Base-by-base conservation (phyloP, 2,888 invertebrate species). In the Athalia circularis region DNA sequence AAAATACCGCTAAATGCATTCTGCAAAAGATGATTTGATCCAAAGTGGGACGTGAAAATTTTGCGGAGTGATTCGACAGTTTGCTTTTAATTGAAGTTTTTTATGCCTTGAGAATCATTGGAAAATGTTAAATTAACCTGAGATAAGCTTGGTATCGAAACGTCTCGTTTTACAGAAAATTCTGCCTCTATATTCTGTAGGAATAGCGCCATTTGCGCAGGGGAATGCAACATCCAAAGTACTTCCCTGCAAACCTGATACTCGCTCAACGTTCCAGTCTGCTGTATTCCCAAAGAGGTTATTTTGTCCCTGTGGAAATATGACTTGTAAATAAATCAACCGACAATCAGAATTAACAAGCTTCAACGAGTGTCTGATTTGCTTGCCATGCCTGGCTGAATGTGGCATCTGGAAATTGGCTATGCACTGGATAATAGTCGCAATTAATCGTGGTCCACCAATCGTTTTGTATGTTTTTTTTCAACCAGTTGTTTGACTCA, bases 381-480 rank as follows among this genome's bases (percentile, higher is more conserved):
- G 83, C 61, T 84, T 88, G 88, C 89, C 91, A 92, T 76, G 88
- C 83, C 61, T 90, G 83, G 77, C 91, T 91, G 68, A 92, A 90
- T 81, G 91, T 89, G 0, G 91, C 89, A 62, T 87, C 82, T 0
- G 87, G 84, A 81, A 88, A 88, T 75, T 81, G 80, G 79, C 90
- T 91, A 0, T 84, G 68, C 0, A 90, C 86, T 76, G 85, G 81
- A 48, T 86, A 85, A 48, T 87, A 86, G 45, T 85, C 80, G 70
- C 85, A 82, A 47, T 88, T 84, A n/a, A 89, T 81, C 68, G 86
- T 85, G 86, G 91, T 92, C 92, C 90, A 90, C 89, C 92, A 92
- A 43, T 88, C 85, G 54, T 90, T 87, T 80, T 92, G 92, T 11
- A 92, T 83, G 77, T 88, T 89, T 4, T 80, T 82, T 5, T 82